These are phyloP conservation scores for Torymus aiolomorphi DNA, from an alignment of 2,888 invertebrate species.

Conservation along the genomic window DNA sequence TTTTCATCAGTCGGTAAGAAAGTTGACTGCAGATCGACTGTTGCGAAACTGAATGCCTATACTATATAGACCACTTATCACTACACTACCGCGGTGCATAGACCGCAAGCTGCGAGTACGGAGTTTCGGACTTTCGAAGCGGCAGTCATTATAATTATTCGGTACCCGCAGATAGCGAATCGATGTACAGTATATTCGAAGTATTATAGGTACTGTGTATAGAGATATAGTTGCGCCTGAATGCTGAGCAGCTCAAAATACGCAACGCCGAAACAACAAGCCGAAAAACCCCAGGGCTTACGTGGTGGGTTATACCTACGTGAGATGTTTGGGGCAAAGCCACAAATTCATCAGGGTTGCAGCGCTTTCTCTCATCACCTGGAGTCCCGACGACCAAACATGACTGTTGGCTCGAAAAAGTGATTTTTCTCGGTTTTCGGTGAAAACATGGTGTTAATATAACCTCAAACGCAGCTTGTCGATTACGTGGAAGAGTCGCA, in stretches of 20 bases:
- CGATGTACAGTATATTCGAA: no score
- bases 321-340: constrained; percentile 32
- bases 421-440: constrained; percentile 9
- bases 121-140: no score
- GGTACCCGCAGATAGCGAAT: no score
- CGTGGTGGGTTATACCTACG: not conserved
- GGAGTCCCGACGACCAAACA: not conserved
- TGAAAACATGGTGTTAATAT: constrained; percentile 23
- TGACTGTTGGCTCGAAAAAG: constrained; percentile 14
- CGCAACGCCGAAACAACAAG: not conserved
- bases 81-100: no score
- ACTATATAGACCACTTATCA: no score
- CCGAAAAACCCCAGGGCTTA: not conserved
- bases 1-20: constrained; percentile 20
- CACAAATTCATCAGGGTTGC: not conserved
- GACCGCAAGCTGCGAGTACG: no score
- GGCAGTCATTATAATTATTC: no score
- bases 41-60: no score
- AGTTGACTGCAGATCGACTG: no score
- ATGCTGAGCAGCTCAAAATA: not conserved
- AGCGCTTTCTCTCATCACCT: not conserved
- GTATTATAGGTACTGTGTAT: no score
- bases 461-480: constrained; percentile 30
- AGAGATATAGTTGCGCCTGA: no score
- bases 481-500: not conserved